A percentile compares a stretch with the other conserved stretches of the same genome.
These are phyloP conservation scores for Rousettus leschenaultii DNA, from an alignment of 2,113 vertebrate genomes.

Conservation along the genomic window DNA sequence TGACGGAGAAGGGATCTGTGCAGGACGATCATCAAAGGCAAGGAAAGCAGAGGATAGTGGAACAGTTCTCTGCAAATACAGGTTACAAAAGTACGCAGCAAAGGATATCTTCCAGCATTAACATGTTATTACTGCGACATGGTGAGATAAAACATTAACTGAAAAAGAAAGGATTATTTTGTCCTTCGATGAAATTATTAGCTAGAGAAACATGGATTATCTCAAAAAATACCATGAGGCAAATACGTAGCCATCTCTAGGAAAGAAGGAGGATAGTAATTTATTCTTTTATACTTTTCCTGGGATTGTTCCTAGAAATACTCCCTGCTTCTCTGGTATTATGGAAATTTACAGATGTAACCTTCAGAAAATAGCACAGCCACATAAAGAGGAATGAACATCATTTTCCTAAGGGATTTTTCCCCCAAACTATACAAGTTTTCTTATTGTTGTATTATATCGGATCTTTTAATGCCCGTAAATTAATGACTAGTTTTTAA, in stretches of 20 bases:
- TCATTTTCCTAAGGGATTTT: background rate
- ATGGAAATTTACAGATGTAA: background rate
- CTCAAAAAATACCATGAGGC: background rate
- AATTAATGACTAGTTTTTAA: background rate
- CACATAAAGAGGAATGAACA: background rate
- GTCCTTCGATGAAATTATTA: constrained; percentile 21
- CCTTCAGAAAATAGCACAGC: constrained; percentile 20
- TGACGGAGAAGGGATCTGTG: background rate
- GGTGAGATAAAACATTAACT: background rate
- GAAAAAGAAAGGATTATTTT: background rate
- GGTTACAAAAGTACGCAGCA: background rate
- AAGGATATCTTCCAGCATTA: background rate
- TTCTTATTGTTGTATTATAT: background rate
- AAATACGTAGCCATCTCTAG: background rate
- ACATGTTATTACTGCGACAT: background rate
- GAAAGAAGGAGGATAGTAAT: background rate
- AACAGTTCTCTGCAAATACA: background rate
- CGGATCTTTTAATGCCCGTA: background rate
- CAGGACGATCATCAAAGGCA: background rate
- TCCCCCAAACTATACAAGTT: background rate
- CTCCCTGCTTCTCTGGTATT: background rate
- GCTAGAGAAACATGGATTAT: background rate
- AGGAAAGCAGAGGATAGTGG: background rate
- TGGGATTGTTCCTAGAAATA: background rate
- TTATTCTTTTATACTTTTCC: background rate